These are phyloP conservation scores for Trematocara stigmaticum DNA, from an alignment of 2,113 vertebrate genomes.

Conservation along the genomic window DNA sequence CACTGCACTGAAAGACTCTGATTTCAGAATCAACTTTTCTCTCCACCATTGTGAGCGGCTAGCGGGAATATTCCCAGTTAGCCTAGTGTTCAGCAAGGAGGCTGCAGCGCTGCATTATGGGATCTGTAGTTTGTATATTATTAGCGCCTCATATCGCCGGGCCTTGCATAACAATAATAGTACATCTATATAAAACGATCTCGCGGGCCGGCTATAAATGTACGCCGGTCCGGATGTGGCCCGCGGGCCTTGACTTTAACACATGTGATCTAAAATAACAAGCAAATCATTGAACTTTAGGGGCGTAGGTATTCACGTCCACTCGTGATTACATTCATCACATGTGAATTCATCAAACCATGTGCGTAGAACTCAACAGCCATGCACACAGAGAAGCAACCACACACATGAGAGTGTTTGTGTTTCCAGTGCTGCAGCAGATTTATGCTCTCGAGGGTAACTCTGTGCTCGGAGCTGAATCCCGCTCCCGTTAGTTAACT, in stretches of 20 bases:
- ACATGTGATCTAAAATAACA: neutral
- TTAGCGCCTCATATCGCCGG: no score
- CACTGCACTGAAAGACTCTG: no score
- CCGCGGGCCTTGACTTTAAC: neutral
- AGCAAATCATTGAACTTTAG: neutral
- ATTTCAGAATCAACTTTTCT: no score
- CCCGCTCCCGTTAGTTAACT: accelerated
- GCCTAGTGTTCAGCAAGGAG: no score
- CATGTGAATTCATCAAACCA: neutral
- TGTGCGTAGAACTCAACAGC: neutral
- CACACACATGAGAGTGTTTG: neutral
- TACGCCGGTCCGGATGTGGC: accelerated
- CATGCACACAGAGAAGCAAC: neutral
- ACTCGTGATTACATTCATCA: neutral
- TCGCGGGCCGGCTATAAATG: neutral
- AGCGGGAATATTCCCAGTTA: no score
- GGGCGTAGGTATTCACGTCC: neutral
- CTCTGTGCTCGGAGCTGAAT: neutral
- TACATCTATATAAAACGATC: accelerated
- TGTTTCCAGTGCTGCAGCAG: neutral
- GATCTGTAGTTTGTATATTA: no score
- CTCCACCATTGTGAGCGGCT: no score
- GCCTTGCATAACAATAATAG: neutral
- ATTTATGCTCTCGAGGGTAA: accelerated
- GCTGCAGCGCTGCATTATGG: no score